These are phyloP conservation scores for Scaptodrosophila latifasciaeformis DNA, from an alignment of 2,888 invertebrate genomes.

Conservation along the genomic window DNA sequence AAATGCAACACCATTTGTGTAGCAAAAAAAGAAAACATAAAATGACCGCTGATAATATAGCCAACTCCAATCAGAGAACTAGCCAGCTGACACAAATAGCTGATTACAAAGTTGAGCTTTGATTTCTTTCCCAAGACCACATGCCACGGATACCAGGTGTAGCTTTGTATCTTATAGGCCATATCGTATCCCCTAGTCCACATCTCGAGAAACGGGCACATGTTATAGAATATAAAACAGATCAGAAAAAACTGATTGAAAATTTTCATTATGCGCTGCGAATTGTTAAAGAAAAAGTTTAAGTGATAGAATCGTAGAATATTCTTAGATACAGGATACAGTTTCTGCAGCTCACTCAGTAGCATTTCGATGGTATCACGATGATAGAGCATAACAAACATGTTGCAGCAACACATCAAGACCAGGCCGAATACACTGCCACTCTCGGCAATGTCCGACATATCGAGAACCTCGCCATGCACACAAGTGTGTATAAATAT, in stretches of 20 bases:
- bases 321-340: slow-evolving; percentile 22
- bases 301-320: slow-evolving; percentile 30
- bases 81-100: slow-evolving; percentile 50
- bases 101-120: slow-evolving; percentile 23
- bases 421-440: slow-evolving; percentile 39
- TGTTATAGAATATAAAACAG: slow-evolving; percentile 53
- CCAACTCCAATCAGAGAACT: slow-evolving; percentile 48
- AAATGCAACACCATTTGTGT: slow-evolving; percentile 65
- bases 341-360: slow-evolving; percentile 30
- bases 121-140: slow-evolving; percentile 29
- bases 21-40: slow-evolving; percentile 57
- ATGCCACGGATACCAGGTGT: slow-evolving; percentile 72
- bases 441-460: slow-evolving; percentile 43
- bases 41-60: slow-evolving; percentile 55
- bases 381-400: slow-evolving; percentile 38
- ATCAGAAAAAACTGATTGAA: slow-evolving; percentile 45
- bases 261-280: slow-evolving; percentile 44
- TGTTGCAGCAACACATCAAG: slow-evolving; percentile 40
- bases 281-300: slow-evolving; percentile 38
- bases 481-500: slow-evolving; percentile 9
- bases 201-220: slow-evolving; percentile 48
- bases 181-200: slow-evolving; percentile 41
- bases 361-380: slow-evolving; percentile 29
- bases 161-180: slow-evolving; percentile 56
- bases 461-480: slow-evolving; percentile 1